Percentiles rank a stretch among this genome's conserved stretches.
phyloP scores from a whole-genome alignment of 1,140 invertebrate species.

The Psilanteris sp. region DNA sequence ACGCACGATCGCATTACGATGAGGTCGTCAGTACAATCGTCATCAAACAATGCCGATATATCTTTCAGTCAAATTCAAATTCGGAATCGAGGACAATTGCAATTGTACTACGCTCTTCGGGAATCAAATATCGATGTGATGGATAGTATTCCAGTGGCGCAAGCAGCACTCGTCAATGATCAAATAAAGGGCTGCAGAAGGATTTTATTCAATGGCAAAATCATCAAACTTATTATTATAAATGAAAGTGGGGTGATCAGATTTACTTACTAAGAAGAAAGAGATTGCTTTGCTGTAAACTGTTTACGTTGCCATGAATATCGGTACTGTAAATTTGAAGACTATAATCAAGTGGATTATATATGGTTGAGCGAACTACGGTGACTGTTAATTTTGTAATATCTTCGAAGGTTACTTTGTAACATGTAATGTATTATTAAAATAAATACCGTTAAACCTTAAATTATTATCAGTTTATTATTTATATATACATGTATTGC shows the following conservation, averaged over 20 bases:
- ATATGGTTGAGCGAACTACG: too few species aligned
- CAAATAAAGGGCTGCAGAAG: slow-evolving; percentile 15
- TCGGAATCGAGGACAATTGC: slow-evolving; percentile 67
- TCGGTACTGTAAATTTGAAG: background rate
- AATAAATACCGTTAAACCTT: too few species aligned
- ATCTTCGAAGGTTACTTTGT: too few species aligned
- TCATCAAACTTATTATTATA: slow-evolving; percentile 23
- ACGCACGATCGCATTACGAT: slow-evolving; percentile 5
- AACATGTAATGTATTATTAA: too few species aligned
- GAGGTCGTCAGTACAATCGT: slow-evolving; percentile 63
- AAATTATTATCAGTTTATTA: too few species aligned
- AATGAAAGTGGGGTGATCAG: slow-evolving; percentile 9
- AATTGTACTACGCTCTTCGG: slow-evolving; percentile 56
- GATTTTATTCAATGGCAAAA: slow-evolving; percentile 1
- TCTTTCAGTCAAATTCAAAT: slow-evolving; percentile 70
- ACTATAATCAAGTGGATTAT: too few species aligned
- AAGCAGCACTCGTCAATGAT: slow-evolving; percentile 19
- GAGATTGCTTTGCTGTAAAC: background rate
- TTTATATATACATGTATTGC: too few species aligned
- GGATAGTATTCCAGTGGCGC: slow-evolving; percentile 2
- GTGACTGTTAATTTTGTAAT: too few species aligned
- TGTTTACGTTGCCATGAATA: slow-evolving; percentile 14
- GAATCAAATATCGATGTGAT: slow-evolving; percentile 24
- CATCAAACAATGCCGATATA: slow-evolving; percentile 71
- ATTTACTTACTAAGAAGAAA: slow-evolving; percentile 9